Evolutionary conservation across 2,888 invertebrate species (phyloP), one percentile per base, ranked within the genome.

Genomic region (Diachrysia chrysitis): DNA sequence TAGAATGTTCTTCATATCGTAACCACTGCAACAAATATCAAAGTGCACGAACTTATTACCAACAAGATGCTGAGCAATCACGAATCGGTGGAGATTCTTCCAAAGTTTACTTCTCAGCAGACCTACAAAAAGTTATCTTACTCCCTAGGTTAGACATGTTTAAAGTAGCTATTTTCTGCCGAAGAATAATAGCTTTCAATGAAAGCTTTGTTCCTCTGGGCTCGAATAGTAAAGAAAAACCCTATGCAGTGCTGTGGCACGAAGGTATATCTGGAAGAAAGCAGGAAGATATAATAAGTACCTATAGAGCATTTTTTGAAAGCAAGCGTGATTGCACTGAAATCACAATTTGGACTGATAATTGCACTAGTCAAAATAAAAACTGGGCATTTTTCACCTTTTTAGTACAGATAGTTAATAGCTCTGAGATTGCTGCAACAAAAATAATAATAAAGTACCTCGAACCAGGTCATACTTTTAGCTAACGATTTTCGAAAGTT

Each of bases 341-440:
- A 16, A 48, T 78, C 0, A 23, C 54, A 14, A 1, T 72, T 10
- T 72, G 72, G 70, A 16, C 56, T 1, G 72, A 78, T 16, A 78
- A 73, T 16, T 77, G 71, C 42, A n/a, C 69, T 0, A 23, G 63
- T 0, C 71, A 73, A 60, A 77, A 77, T 53, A 71, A 77, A 68
- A 77, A 73, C 21, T 66, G 71, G 68, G 54, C 69, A 25, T 56
- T 77, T 21, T 35, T 66, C 0, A 48, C 42, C 21, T 70, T 70
- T 64, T 16, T 68, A 14, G 64, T 73, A 19, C 12, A 70, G 1
- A 58, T 69, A 5, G 19, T 73, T 12, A 73, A 73, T 61, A 69
- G 66, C 14, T 4, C 55, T 2, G 5, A 25, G 6, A 64, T 66
- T 17, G 6, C 35, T 9, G 53, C 69, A 4, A 19, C 51, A 29